Base-by-base conservation (phyloP, 2,797 vertebrate genomes). In the Xenopus petersii region DNA sequence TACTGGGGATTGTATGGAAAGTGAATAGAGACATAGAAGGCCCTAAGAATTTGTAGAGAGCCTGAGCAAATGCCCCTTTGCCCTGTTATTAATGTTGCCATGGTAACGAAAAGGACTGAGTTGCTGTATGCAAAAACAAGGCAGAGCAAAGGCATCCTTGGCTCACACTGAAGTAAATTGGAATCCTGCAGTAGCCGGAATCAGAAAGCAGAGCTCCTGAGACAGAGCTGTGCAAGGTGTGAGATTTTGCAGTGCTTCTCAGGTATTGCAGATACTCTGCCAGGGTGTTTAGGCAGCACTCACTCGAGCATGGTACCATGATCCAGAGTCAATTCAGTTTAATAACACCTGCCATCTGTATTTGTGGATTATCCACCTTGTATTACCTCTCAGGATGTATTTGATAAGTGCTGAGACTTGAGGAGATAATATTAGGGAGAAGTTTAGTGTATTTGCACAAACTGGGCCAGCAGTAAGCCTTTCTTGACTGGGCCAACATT, bases 281-380 rank as follows among this genome's bases (percentile, higher is more conserved):
- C 96, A 97, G 87, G 96, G 97, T 73, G 93, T 98, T 73, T 98
- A 96, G 97, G 96, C 96, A 84, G 96, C 95, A 70, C 87, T 98
- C 84, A 98, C 96, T 11, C 96, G 97, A 21, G 97, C 96, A 81
- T 98, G 96, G 95, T 98, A 95, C 86, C 94, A 98, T 82, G 97
- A 98, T 86, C 95, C 96, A 59, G 94, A 97, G 79, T 95, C 95
- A 84, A 95, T 95, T 84, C 95, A 91, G 91, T 98, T 98, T 88
- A 95, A 95, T 86, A 98, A 98, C 89, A 97, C 95, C 77, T 98
- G 93, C 85, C 97, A 98, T 78, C 95, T 98, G 71, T 98, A 98
- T 91, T 85, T 98, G 82, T 98, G 96, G 97, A 92, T 98, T 55
- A 96, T 96, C 73, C 89, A 98, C 83, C 91, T 98, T 63, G 90